phyloP scores from a whole-genome alignment of 23 tunicate species.

The Halocynthia roretzi region DNA sequence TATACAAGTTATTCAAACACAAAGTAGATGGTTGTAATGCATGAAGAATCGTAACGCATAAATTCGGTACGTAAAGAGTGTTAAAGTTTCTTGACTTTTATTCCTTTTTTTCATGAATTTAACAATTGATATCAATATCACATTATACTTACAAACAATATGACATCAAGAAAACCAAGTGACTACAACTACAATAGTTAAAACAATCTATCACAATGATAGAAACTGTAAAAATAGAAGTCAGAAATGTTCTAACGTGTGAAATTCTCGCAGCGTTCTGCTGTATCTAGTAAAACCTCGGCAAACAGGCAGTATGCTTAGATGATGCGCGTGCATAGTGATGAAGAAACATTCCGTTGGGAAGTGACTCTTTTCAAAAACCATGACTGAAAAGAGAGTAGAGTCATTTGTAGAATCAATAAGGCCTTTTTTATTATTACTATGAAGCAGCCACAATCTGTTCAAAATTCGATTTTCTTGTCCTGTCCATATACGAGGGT shows the following conservation, averaged over 20 bases:
- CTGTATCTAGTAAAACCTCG: slow-evolving; percentile 32
- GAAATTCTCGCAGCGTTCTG: slow-evolving; percentile 41
- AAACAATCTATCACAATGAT: no score
- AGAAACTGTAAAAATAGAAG: background rate
- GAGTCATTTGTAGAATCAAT: no score
- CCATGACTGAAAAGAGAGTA: no score
- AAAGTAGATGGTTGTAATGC: no score
- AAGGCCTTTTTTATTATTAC: no score
- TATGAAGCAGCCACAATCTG: no score
- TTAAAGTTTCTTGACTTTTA: no score
- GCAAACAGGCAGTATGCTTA: slow-evolving; percentile 48
- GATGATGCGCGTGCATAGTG: slow-evolving; percentile 82
- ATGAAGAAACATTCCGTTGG: slow-evolving; percentile 76
- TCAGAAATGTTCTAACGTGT: slow-evolving; percentile 7
- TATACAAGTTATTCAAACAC: no score
- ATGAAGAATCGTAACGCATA: no score
- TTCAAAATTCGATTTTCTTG: slow-evolving; percentile 13
- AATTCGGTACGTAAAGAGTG: no score
- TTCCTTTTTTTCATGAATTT: no score
- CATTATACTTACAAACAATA: background rate
- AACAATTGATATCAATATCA: background rate
- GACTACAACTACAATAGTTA: no score
- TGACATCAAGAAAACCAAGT: background rate
- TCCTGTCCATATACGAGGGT: background rate
- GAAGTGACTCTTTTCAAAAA: slow-evolving; percentile 7